Conservation (phyloP, 2,888 invertebrate genomes). For the Heliconius charithonia region DNA sequence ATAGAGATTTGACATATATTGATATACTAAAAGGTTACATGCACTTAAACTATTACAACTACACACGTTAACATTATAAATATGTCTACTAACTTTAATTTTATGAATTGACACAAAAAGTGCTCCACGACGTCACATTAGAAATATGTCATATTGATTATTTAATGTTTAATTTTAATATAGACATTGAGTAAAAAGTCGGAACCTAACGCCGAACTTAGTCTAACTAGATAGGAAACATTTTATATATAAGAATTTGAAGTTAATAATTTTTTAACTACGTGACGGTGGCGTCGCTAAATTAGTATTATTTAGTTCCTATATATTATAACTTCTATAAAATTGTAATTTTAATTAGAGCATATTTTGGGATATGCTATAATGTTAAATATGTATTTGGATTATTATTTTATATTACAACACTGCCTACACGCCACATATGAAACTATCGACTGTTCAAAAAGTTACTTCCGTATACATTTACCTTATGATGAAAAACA, state of each 20-base stretch:
- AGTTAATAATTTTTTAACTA: not conserved
- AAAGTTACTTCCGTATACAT: not conserved
- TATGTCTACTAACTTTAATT: not conserved
- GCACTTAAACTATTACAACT: not conserved
- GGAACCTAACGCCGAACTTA: not conserved
- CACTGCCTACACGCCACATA: not conserved
- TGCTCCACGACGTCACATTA: not conserved
- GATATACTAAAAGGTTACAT: not conserved
- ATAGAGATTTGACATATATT: not conserved
- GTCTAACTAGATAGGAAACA: not conserved
- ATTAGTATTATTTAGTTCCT: not conserved
- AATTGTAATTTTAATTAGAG: not conserved
- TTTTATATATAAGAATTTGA: not conserved
- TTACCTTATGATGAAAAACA: not conserved
- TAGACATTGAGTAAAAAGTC: not conserved
- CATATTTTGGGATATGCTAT: too few relatives aligned
- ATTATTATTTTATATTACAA: not conserved
- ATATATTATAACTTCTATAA: not conserved
- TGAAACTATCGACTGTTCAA: not conserved
- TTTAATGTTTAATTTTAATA: not conserved
- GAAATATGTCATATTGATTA: not conserved
- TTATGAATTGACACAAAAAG: constrained; percentile 11
- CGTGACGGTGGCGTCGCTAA: not conserved
- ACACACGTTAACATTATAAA: not conserved
- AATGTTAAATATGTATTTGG: not conserved